Conservation (phyloP, 2,888 invertebrate species). For the Harpagoxenus sublaevis region DNA sequence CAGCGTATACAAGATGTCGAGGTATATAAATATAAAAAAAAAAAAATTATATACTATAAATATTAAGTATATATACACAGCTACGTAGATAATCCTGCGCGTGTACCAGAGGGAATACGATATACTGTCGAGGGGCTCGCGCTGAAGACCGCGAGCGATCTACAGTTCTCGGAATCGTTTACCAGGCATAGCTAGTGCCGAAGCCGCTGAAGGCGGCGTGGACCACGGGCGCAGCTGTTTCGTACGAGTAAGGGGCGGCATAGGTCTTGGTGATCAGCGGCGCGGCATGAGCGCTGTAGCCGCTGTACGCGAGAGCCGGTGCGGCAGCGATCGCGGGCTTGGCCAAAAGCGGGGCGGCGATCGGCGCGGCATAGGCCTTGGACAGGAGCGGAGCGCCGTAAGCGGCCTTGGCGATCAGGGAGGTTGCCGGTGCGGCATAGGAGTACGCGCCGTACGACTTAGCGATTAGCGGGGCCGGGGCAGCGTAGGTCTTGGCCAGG, state of each 20-base stretch:
- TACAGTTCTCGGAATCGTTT: constrained; percentile 54
- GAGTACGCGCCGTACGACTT: constrained; percentile 65
- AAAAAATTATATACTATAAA: constrained; percentile 29
- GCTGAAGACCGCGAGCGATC: background rate
- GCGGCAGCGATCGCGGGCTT: constrained; percentile 52
- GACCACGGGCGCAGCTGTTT: constrained; percentile 69
- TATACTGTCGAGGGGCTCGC: background rate
- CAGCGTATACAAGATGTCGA: constrained; percentile 4
- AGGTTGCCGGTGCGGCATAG: constrained; percentile 59
- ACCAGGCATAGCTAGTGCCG: constrained; percentile 80
- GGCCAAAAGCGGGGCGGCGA: constrained; percentile 50
- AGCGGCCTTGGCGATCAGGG: constrained; percentile 68
- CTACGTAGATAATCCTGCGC: background rate
- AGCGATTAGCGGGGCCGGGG: constrained; percentile 62
- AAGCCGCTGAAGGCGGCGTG: constrained; percentile 76
- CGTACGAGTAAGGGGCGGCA: constrained; percentile 65
- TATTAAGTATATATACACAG: constrained; percentile 35
- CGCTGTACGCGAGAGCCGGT: constrained; percentile 56
- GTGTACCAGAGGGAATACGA: background rate
- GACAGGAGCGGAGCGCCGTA: constrained; percentile 66
- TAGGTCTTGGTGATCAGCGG: constrained; percentile 63
- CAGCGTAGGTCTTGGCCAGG: constrained; percentile 48
- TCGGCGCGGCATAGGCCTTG: constrained; percentile 65
- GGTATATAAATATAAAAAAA: constrained; percentile 44
- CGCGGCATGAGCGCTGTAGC: constrained; percentile 52